Evolutionary conservation across 2,888 invertebrate genomes (phyloP), one percentile per base, ranked within the genome.

Genomic region (Dichetophora obliterata): DNA sequence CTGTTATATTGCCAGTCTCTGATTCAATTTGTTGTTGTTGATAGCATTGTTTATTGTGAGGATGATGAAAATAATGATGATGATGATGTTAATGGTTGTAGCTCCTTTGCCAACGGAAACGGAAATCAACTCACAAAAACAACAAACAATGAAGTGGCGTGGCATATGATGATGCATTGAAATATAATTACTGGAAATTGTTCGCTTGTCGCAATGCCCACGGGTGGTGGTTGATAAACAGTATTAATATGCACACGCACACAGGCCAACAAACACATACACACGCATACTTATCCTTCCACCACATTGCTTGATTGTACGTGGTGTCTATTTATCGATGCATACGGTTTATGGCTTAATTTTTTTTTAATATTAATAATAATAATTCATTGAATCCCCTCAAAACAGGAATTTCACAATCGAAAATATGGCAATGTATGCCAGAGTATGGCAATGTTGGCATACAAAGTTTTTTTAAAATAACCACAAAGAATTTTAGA

Each of bases 161-260:
- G 31, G 61, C 27, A 61, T 22, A 24, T 59, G 24, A 84, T 85
- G 86, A 83, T 84, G 83, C 85, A 87, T 85, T 86, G 86, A 85
- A 84, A 83, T 86, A 86, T 86, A 87, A 86, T 86, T 86, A 86
- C 86, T 86, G 87, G 84, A 85, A 86, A 87, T 86, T 84, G 84
- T 82, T 82, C 83, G 87, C 83, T 86, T 86, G 85, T 85, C 86
- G 80, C 8, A 37, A 37, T 37, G 37, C 37, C 37, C 37, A 37
- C 37, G 37, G 70, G 75, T 77, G 57, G 5, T 59, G 57, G 19
- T 59, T 59, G 57, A 19, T 24, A 59, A 59, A 24, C 22, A 59
- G 27, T 27, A 59, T 11, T 24, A 24, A 59, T 24, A 59, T 59
- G 37, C 5, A 37, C 37, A 37, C 6, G 1, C 37, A 37, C 6